Conservation (phyloP, 2,113 vertebrate species). For the Daphoenositta chrysoptera region DNA sequence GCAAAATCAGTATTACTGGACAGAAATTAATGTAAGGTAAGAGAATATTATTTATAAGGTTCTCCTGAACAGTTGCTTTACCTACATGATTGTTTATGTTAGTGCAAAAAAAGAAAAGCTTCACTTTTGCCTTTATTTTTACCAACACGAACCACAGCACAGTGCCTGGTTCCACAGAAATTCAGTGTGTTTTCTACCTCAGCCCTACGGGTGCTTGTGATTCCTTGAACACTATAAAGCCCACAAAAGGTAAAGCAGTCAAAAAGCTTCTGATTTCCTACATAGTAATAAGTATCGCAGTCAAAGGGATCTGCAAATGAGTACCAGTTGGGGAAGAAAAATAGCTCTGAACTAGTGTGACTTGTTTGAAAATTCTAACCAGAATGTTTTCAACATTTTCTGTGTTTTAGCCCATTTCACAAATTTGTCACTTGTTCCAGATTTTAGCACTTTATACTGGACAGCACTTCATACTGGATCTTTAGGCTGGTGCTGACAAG, state of each 20-base stretch:
- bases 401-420: neutral
- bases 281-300: neutral
- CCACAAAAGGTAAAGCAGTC: neutral
- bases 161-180: neutral
- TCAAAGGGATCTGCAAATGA: neutral
- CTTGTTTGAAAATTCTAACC: neutral
- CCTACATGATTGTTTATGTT: neutral
- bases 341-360: neutral
- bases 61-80: neutral
- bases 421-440: neutral
- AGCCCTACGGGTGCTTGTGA: neutral
- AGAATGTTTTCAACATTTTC: neutral
- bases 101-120: neutral
- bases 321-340: neutral
- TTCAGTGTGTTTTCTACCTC: neutral
- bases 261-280: neutral
- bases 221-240: neutral
- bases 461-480: neutral
- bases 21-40: neutral
- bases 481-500: neutral
- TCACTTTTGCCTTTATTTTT: neutral
- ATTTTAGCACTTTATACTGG: neutral
- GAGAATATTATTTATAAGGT: neutral
- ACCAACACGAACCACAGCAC: neutral
- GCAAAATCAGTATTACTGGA: neutral